Conservation (phyloP, 2,797 vertebrate genomes). For the Amniataba percoides region DNA sequence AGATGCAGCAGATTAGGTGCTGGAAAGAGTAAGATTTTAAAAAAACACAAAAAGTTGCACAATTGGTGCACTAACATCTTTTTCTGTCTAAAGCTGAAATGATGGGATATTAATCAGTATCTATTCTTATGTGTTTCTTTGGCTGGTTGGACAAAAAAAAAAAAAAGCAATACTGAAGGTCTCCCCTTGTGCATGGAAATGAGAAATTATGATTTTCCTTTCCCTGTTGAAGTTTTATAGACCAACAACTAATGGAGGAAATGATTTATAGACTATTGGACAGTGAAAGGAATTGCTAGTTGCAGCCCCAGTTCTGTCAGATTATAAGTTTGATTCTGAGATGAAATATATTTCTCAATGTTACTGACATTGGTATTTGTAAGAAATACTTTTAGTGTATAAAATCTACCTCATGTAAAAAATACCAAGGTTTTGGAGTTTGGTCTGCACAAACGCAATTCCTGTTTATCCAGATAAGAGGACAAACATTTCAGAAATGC, state of each 20-base stretch:
- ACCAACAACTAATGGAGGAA: neutral
- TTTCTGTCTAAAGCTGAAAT: neutral
- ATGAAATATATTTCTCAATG: too few relatives aligned
- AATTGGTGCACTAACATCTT: neutral
- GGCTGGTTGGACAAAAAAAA: neutral
- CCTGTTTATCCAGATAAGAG: slow-evolving; percentile 51
- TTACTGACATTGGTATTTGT: neutral
- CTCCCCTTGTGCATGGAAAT: neutral
- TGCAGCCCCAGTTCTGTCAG: neutral
- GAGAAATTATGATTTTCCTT: neutral
- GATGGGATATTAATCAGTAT: neutral
- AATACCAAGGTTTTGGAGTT: slow-evolving; percentile 11
- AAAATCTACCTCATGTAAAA: slow-evolving; percentile 5
- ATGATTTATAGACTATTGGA: neutral
- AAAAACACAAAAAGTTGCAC: neutral
- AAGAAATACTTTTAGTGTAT: too few relatives aligned
- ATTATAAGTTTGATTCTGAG: neutral
- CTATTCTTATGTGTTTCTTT: neutral
- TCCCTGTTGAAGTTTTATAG: neutral
- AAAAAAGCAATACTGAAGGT: neutral
- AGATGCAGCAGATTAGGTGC: neutral
- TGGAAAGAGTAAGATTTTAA: neutral
- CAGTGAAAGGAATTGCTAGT: neutral
- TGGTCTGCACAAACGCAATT: slow-evolving; percentile 5
- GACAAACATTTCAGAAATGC: slow-evolving; percentile 50